phyloP scores from a whole-genome alignment of 2,888 invertebrate species.

The Leptopterna dolabrata region DNA sequence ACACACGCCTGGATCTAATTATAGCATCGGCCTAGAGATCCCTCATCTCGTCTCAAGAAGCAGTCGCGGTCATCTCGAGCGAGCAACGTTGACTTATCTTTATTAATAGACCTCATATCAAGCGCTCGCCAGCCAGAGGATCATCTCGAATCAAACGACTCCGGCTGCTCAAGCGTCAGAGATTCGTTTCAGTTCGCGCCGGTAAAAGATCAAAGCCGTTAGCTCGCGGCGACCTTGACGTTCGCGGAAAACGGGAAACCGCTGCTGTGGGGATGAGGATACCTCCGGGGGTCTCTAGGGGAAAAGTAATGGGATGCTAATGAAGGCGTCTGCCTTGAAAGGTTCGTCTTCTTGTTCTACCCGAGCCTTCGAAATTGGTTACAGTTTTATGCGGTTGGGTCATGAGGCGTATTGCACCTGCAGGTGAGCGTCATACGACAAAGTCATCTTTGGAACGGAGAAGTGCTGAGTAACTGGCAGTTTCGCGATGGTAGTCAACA shows the following conservation, averaged over 20 bases:
- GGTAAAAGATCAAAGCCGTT: conserved; percentile 22
- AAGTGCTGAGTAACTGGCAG: background rate
- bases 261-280: background rate
- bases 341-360: background rate
- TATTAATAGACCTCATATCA: background rate
- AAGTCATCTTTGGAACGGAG: background rate
- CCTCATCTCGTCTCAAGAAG: background rate
- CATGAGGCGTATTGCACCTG: conserved; percentile 8
- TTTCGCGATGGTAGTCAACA: background rate
- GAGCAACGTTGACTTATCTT: conserved; percentile 26
- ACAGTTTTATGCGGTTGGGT: conserved; percentile 13
- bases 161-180: background rate
- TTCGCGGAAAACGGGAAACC: conserved; percentile 22
- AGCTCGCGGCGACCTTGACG: conserved; percentile 10
- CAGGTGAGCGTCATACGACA: background rate
- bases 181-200: conserved; percentile 21
- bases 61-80: background rate
- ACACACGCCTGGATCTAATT: background rate
- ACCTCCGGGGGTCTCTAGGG: background rate
- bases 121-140: background rate
- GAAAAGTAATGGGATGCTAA: conserved; percentile 13
- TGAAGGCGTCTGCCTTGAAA: conserved; percentile 21
- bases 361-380: conserved; percentile 6
- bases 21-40: background rate
- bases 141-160: background rate